A percentile compares a stretch with the other conserved stretches of the same genome.
phyloP scores from a whole-genome alignment of 2,888 invertebrate species.

The Ceriagrion tenellum region DNA sequence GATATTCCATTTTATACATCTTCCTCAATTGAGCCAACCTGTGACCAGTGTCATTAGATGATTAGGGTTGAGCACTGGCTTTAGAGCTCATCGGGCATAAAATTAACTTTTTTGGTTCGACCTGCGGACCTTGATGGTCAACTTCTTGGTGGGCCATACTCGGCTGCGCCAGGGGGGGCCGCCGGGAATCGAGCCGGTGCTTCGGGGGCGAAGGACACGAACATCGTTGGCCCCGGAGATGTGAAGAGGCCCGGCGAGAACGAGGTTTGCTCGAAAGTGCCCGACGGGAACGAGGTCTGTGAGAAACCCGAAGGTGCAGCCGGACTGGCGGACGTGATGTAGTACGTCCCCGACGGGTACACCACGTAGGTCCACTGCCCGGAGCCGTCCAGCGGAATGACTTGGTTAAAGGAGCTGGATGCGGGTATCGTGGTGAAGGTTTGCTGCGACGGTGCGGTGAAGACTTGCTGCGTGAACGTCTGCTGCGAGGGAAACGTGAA shows the following conservation, averaged over 20 bases:
- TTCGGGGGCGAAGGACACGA: neutral
- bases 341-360: neutral
- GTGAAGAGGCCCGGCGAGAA: neutral
- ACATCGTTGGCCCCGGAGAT: neutral
- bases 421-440: neutral
- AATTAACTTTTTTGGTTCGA: neutral
- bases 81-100: neutral
- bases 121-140: neutral
- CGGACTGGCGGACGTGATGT: neutral
- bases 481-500: neutral
- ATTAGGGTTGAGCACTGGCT: no score
- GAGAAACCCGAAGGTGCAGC: neutral
- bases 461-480: neutral
- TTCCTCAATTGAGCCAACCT: no score
- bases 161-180: neutral
- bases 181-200: neutral
- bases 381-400: neutral
- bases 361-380: conserved; percentile 5
- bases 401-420: neutral
- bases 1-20: neutral
- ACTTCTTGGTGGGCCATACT: neutral
- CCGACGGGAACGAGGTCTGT: neutral
- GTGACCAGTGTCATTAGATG: no score
- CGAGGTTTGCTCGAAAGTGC: neutral
- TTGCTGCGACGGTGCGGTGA: neutral